Conservation (phyloP, 2,888 invertebrate genomes). For the Torymus auratus region DNA sequence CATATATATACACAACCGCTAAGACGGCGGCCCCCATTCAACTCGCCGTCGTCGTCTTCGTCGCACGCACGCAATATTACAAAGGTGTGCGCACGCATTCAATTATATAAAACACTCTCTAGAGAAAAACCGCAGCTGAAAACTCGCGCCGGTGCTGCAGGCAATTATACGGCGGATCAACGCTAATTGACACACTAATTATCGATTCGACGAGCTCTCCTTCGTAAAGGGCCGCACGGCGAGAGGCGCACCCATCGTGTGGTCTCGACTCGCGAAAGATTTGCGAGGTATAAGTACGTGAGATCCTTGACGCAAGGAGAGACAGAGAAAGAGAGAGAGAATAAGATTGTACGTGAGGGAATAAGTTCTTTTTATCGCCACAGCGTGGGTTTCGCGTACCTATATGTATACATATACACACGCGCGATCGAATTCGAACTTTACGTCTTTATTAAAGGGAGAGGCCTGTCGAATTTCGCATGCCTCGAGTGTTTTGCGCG, state of each 20-base stretch:
- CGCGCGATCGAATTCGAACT: neutral
- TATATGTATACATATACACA: too few species aligned
- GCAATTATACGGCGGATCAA: slow-evolving; percentile 72
- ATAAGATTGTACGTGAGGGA: too few species aligned
- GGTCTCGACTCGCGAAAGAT: too few species aligned
- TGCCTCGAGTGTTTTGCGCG: too few species aligned
- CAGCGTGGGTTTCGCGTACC: too few species aligned
- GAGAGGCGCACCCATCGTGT: neutral
- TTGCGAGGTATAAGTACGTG: too few species aligned
- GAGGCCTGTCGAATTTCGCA: too few species aligned
- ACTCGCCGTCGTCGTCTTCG: neutral
- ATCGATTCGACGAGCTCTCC: slow-evolving; percentile 69
- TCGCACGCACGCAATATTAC: slow-evolving; percentile 24
- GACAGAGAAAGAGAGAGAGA: too few species aligned
- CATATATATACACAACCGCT: neutral
- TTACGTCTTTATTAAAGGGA: slow-evolving; percentile 16
- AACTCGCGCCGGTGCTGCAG: slow-evolving; percentile 28
- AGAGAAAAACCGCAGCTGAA: slow-evolving; percentile 20
- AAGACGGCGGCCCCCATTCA: slow-evolving; percentile 13
- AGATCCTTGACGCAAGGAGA: too few species aligned
- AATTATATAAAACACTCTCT: slow-evolving; percentile 38
- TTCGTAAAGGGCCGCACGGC: slow-evolving; percentile 59
- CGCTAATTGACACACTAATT: slow-evolving; percentile 74
- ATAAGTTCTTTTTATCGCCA: neutral
- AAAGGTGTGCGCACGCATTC: slow-evolving; percentile 26